Evolutionary conservation across 2,888 invertebrate genomes (phyloP), one percentile per base, ranked within the genome.

Genomic region (Clitarchus hookeri): DNA sequence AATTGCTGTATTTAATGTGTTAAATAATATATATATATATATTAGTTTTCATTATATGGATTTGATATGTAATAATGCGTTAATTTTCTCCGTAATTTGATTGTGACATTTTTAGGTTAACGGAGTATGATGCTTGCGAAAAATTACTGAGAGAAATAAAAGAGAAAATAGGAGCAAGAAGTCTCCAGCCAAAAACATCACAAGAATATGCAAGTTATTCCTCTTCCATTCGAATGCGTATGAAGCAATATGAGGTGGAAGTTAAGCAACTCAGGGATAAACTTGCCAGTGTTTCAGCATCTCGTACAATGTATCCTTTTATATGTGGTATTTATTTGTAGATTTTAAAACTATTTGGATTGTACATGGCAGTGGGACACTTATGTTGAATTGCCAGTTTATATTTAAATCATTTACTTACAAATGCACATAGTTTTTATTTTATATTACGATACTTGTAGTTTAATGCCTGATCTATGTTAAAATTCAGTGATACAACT

Each of bases 101-200:
- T 84, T 27, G 27, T 86, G 79, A 36, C 36, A n/a, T 83, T 26
- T 36, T 86, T 84, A 95, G 95, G 95, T 91, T 94, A 23, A 90
- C 92, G 0, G 95, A 95, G 89, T 93, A 94, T 90, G 95, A 95
- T 89, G 93, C 94, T 0, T 95, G 95, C 89, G 94, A 95, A 89
- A 93, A 93, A 87, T 90, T 95, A 36, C 93, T 93, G 89, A 92
- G 94, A 83, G 94, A 94, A 88, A 94, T 95, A 84, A 93, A 94
- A 91, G 93, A 94, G 87, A 93, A 94, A 89, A 89, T 95, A 13
- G 93, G 93, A 0, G 90, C 92, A 85, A 91, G 95, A 84, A 93
- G 94, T 88, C 91, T 92, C 87, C 92, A 93, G 88, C 90, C 92
- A 53, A 92, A 92, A 89, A 91, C 92, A 3, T 94, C 94, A 0